Conservation (phyloP, 2,113 vertebrate species). For the Serilophus lunatus region DNA sequence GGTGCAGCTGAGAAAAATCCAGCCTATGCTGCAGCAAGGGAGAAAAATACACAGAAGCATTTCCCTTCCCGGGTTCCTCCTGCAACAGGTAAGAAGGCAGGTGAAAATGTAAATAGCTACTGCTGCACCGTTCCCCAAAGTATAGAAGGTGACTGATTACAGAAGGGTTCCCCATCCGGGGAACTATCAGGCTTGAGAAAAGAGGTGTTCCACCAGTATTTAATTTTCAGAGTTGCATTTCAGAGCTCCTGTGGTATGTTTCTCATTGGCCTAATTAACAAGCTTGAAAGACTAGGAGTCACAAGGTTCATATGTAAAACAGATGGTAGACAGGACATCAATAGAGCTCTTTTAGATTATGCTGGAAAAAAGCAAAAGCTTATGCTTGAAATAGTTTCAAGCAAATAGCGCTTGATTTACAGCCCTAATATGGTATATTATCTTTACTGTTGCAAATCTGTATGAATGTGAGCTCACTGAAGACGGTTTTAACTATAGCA, state of each 20-base stretch:
- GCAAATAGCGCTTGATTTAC: slow-evolving; percentile 20
- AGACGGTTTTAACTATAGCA: not conserved
- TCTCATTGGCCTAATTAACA: slow-evolving; percentile 48
- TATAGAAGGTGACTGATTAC: not conserved
- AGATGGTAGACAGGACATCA: slow-evolving; percentile 63
- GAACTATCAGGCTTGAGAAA: not conserved
- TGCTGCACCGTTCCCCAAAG: not conserved
- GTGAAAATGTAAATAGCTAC: not conserved
- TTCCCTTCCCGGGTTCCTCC: not conserved
- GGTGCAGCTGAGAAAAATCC: not conserved
- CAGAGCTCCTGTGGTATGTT: slow-evolving; percentile 17
- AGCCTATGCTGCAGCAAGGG: not conserved
- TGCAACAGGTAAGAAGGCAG: not conserved
- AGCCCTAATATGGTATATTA: not conserved
- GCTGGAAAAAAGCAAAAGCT: not conserved
- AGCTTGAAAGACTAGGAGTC: slow-evolving; percentile 56
- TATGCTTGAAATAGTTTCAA: slow-evolving; percentile 30
- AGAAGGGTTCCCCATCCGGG: not conserved
- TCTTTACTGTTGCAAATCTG: slow-evolving; percentile 11
- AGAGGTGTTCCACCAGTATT: not conserved
- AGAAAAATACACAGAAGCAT: not conserved
- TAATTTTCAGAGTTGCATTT: not conserved
- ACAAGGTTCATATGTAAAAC: slow-evolving; percentile 49
- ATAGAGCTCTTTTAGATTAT: slow-evolving; percentile 34
- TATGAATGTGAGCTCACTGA: not conserved